Evolutionary conservation across 1,140 invertebrate genomes (phyloP), one percentile per base, ranked within the genome.

Genomic region (Scaptomyza hsui): DNA sequence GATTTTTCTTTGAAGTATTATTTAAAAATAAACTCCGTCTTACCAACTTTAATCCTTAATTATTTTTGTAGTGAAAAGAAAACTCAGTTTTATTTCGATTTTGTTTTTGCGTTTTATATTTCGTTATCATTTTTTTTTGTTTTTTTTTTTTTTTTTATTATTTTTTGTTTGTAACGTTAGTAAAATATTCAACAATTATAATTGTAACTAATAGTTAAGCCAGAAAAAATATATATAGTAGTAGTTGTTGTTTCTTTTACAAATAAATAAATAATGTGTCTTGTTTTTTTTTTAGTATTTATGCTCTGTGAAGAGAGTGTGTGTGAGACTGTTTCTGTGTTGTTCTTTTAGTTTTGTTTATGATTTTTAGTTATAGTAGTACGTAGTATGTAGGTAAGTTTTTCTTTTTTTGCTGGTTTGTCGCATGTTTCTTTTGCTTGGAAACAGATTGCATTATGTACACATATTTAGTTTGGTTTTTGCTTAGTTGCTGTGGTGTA

Each of bases 151-250:
- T 64, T 62, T 56, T 59, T 74, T 74, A 37, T 9, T 45, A 35
- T 32, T 56, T 48, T 65, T 63, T 83, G 75, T 85, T 65, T 69
- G 69, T 88, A 86, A 88, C 82, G 81, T 86, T 86, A 86, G 81
- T 86, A 86, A 86, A 86, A 86, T 86, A 86, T 88, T 74, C 78
- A 86, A 86, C 81, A 86, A 86, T 75, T 88, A 72, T 78, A 81
- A 81, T 86, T 78, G 62, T 81, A 86, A 86, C 82, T 86, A 86
- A 86, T 88, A 86, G 67, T 81, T 81, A 88, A 78, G 82, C 82
- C 73, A 81, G 63, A 86, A 85, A 74, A 81, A 73, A 85, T 75
- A 73, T 76, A 72, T 77, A 68, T 76, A 75, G 73, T 86, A 68
- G 67, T 63, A 52, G 61, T 47, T 67, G 47, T 75, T 73, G 32